These are phyloP conservation scores for Scaptomyza hsui DNA, from an alignment of 1,140 invertebrate genomes.

Conservation along the genomic window DNA sequence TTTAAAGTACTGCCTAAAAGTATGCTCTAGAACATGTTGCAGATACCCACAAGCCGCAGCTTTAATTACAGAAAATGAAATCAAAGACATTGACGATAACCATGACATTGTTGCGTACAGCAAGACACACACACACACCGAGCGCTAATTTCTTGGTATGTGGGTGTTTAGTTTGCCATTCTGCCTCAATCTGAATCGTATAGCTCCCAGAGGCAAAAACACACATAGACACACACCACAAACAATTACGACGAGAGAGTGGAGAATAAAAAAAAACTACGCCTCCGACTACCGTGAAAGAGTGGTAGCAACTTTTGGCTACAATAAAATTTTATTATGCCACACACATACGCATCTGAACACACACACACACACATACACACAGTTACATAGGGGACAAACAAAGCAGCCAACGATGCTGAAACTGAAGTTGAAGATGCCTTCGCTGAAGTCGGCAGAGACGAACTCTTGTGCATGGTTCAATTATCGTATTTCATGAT, in stretches of 20 bases:
- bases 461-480: constrained; percentile 81
- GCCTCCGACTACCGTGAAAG: constrained; percentile 33
- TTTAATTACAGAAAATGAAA: constrained; percentile 56
- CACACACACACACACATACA: constrained; percentile 38
- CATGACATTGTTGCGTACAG: constrained; percentile 70
- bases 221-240: constrained; percentile 38
- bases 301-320: constrained; percentile 80
- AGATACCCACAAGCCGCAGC: constrained; percentile 32
- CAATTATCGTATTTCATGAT: constrained; percentile 83
- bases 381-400: constrained; percentile 37
- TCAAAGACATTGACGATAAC: constrained; percentile 62
- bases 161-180: constrained; percentile 62
- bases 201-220: constrained; percentile 15
- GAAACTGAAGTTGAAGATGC: constrained; percentile 65
- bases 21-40: constrained; percentile 45
- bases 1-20: constrained; percentile 52
- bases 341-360: constrained; percentile 62
- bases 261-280: constrained; percentile 34
- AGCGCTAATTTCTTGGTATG: constrained; percentile 72
- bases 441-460: constrained; percentile 35
- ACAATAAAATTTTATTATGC: constrained; percentile 83
- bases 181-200: constrained; percentile 4
- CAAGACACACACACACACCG: constrained; percentile 30
- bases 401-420: constrained; percentile 65
- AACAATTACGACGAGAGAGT: constrained; percentile 66